phyloP scores from a whole-genome alignment of 1,140 invertebrate genomes.

The Archegozetes longisetosus region DNA sequence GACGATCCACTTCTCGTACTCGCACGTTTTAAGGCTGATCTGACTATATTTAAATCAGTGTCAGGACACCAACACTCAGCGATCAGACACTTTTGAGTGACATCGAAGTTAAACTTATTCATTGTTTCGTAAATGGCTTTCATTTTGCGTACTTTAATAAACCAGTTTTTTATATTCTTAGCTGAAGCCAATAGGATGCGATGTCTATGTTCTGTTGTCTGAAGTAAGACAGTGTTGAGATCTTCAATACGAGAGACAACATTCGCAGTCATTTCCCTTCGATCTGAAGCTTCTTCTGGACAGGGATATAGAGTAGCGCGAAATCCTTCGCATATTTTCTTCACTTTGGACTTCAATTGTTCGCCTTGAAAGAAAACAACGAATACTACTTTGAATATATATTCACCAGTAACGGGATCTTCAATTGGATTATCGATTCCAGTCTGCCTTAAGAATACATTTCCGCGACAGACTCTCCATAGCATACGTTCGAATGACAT shows the following conservation, averaged over 20 bases:
- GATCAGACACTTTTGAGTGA: constrained; percentile 41
- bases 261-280: constrained; percentile 82
- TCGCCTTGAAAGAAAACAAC: constrained; percentile 58
- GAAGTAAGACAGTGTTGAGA: constrained; percentile 58
- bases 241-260: constrained; percentile 87
- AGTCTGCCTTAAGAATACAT: constrained; percentile 22
- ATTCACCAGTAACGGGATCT: constrained; percentile 11
- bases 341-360: constrained; percentile 82
- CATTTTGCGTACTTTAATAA: constrained; percentile 75
- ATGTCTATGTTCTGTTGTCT: constrained; percentile 34
- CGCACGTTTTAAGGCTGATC: not conserved
- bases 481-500: constrained; percentile 24
- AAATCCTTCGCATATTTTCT: constrained; percentile 94
- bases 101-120: constrained; percentile 40
- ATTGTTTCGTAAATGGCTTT: constrained; percentile 42
- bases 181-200: constrained; percentile 76
- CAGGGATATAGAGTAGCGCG: constrained; percentile 89
- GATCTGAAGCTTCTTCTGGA: constrained; percentile 69
- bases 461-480: constrained; percentile 25
- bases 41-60: constrained; percentile 12
- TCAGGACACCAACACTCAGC: constrained; percentile 29
- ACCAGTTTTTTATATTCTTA: constrained; percentile 85
- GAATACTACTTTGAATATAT: constrained; percentile 12
- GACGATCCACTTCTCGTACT: constrained; percentile 9
- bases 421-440: constrained; percentile 20